phyloP scores from a whole-genome alignment of 2,888 invertebrate genomes.

The Nephrotoma appendiculata region DNA sequence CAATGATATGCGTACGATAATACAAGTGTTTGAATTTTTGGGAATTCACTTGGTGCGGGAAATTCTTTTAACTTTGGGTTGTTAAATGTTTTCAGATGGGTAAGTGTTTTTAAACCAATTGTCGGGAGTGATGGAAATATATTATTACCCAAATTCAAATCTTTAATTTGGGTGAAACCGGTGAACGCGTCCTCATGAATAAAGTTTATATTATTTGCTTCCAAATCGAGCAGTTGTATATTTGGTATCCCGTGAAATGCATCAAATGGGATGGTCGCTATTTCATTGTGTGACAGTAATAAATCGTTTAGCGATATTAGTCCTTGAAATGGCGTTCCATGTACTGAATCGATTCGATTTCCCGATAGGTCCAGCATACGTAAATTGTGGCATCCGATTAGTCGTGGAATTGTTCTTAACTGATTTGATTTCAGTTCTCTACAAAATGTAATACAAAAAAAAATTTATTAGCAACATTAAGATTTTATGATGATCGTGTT shows the following conservation, averaged over 20 bases:
- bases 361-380: conserved; percentile 79
- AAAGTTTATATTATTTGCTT: conserved; percentile 67
- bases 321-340: conserved; percentile 55
- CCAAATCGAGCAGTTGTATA: conserved; percentile 74
- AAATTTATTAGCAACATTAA: background rate
- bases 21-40: conserved; percentile 66
- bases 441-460: background rate
- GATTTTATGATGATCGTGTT: background rate
- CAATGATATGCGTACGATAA: conserved; percentile 94
- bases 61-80: conserved; percentile 78
- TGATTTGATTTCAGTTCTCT: conserved; percentile 74
- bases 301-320: conserved; percentile 68
- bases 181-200: conserved; percentile 79
- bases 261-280: conserved; percentile 56
- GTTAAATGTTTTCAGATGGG: conserved; percentile 83
- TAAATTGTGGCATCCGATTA: conserved; percentile 65
- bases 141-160: conserved; percentile 88
- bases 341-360: conserved; percentile 60
- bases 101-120: conserved; percentile 60
- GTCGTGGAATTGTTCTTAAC: conserved; percentile 57
- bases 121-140: conserved; percentile 70
- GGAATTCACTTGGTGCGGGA: conserved; percentile 75
- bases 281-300: conserved; percentile 65
- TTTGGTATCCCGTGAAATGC: conserved; percentile 65
- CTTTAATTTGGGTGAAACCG: conserved; percentile 61